phyloP scores from a whole-genome alignment of 2,797 vertebrate species.

The Micropoecilia bifurca region DNA sequence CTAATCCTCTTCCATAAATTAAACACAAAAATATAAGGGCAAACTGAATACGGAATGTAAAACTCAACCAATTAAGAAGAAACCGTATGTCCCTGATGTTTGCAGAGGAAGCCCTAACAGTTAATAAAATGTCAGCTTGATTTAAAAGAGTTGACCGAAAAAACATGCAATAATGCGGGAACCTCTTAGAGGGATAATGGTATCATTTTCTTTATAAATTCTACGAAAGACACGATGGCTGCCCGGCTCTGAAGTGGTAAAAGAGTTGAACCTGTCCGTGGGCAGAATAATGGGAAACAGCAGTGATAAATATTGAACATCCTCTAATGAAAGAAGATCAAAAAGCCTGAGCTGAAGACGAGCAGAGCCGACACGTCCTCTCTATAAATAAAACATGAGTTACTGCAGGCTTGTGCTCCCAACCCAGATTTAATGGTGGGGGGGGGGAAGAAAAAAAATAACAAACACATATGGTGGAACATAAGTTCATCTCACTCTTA shows the following conservation, averaged over 20 bases:
- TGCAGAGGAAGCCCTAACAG: neutral
- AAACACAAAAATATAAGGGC: too few relatives aligned
- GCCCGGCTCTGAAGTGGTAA: conserved; percentile 44
- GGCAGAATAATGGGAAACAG: conserved; percentile 71
- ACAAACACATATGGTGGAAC: conserved; percentile 73
- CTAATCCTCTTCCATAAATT: too few relatives aligned
- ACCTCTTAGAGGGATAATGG: conserved; percentile 40
- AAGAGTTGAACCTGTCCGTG: conserved; percentile 59
- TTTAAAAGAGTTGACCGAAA: conserved; percentile 13
- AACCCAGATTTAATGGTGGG: conserved; percentile 75
- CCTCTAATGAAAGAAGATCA: conserved; percentile 82
- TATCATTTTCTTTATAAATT: conserved; percentile 59
- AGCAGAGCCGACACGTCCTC: conserved; percentile 71
- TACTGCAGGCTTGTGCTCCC: conserved; percentile 71
- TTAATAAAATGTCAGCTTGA: neutral
- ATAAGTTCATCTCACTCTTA: conserved; percentile 42
- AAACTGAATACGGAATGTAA: neutral
- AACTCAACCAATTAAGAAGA: neutral
- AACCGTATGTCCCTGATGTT: neutral
- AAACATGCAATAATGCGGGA: conserved; percentile 11
- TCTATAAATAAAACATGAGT: conserved; percentile 80
- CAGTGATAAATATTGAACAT: conserved; percentile 82
- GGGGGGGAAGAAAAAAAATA: conserved; percentile 33
- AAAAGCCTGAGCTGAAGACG: conserved; percentile 75
- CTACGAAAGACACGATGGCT: conserved; percentile 41